Conservation (phyloP, 2,113 vertebrate species). For the Ameiurus melas region DNA sequence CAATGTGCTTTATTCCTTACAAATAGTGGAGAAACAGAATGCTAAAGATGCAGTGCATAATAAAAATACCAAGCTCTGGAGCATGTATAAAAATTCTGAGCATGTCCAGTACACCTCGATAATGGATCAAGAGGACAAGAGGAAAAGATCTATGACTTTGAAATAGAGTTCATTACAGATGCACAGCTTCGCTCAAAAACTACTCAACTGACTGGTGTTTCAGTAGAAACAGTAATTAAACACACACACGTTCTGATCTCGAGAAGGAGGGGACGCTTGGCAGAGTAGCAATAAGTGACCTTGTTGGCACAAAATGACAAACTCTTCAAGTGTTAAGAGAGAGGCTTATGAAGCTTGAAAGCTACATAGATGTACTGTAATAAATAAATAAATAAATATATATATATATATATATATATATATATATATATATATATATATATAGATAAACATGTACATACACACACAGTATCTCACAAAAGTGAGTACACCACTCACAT, state of each 20-base stretch:
- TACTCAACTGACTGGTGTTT: not conserved
- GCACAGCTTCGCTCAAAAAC: not conserved
- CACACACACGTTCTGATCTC: not conserved
- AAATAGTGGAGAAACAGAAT: not conserved
- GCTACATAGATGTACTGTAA: not conserved
- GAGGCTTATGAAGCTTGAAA: not conserved
- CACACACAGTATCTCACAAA: no score
- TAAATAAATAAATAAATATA: no score
- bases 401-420: no score
- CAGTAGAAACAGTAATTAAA: not conserved
- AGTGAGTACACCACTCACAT: no score
- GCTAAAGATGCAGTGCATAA: not conserved
- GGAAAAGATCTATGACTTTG: not conserved
- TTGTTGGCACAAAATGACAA: conserved; percentile 13
- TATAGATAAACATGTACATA: no score
- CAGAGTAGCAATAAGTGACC: conserved; percentile 3
- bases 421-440: no score
- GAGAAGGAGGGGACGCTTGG: conserved; percentile 13
- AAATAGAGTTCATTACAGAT: not conserved
- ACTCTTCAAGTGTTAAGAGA: not conserved
- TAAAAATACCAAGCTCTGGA: not conserved
- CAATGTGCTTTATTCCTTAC: not conserved
- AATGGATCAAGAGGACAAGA: not conserved
- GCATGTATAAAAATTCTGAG: not conserved
- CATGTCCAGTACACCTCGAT: not conserved